A percentile compares a stretch with the other conserved stretches of the same genome.
Evolutionary conservation across 2,113 vertebrate genomes (phyloP).

Genomic region (Petromus typicus): DNA sequence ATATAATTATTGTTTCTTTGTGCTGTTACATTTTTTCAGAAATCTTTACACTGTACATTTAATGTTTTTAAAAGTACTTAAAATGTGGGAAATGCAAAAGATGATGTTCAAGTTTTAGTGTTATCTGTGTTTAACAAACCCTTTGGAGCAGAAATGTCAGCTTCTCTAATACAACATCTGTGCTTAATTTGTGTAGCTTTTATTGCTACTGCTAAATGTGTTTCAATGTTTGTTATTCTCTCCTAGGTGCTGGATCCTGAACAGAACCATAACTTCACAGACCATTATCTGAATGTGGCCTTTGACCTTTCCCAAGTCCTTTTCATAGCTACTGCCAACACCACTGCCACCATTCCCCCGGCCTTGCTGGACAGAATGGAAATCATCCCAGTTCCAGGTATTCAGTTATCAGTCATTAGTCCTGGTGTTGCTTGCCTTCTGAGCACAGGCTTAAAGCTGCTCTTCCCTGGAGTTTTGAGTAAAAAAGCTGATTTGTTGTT

Average conservation of each 20-base stretch:
- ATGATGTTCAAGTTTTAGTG: not conserved
- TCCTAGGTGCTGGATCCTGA: conserved; percentile 96
- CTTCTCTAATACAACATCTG: not conserved
- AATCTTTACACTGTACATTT: not conserved
- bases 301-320: conserved; percentile 99
- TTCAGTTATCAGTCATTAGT: not conserved
- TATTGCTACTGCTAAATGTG: not conserved
- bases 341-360: conserved; percentile 94
- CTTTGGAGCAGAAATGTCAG: not conserved
- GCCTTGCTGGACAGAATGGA: conserved; percentile 98
- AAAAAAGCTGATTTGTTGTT: not conserved
- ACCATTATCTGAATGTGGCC: conserved; percentile 97
- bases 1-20: conserved; percentile 2
- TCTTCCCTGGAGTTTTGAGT: not conserved
- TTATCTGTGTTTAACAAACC: not conserved
- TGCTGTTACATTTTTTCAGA: not conserved
- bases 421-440: not conserved
- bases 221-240: conserved; percentile 33
- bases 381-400: conserved; percentile 97
- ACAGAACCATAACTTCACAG: conserved; percentile 98
- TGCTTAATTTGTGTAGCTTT: conserved; percentile 9
- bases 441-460: not conserved
- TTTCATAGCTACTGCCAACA: conserved; percentile 98
- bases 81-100: not conserved
- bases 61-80: not conserved